These are phyloP conservation scores for Hecatera dysodea DNA, from an alignment of 2,888 invertebrate species.

Conservation along the genomic window DNA sequence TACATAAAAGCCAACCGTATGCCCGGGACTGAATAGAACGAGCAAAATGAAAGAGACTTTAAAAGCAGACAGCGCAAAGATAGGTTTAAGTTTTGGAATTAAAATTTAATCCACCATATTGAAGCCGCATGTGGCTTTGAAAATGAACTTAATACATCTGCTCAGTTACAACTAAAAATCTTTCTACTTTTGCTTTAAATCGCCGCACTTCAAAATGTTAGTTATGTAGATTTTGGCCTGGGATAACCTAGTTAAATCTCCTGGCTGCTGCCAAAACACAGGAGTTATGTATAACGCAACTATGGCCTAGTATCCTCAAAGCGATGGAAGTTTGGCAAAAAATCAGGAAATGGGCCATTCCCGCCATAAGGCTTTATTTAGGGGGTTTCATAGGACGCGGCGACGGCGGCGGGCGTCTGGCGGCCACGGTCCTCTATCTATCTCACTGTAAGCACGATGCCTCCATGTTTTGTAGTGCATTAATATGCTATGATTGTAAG, in stretches of 20 bases:
- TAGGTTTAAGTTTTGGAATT: conserved; percentile 38
- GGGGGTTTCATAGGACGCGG: conserved; percentile 2
- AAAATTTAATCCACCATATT: conserved; percentile 42
- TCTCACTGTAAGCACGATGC: conserved; percentile 11
- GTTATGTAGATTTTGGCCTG: conserved; percentile 12
- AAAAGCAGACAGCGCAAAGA: conserved; percentile 29
- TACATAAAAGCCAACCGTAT: conserved; percentile 10
- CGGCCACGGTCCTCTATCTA: conserved; percentile 15
- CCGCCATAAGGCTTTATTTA: conserved; percentile 19
- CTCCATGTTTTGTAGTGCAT: background rate
- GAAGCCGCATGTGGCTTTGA: conserved; percentile 24
- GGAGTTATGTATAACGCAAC: conserved; percentile 8
- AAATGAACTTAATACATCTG: conserved; percentile 37
- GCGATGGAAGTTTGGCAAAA: conserved; percentile 39
- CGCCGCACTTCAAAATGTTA: conserved; percentile 4
- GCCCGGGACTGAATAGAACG: conserved; percentile 13
- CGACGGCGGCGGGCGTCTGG: conserved; percentile 11
- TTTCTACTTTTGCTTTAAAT: conserved; percentile 24
- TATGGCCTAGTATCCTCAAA: conserved; percentile 20
- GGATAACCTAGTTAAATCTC: conserved; percentile 24
- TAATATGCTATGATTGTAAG: background rate
- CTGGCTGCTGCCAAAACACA: conserved; percentile 20
- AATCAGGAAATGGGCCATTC: conserved; percentile 42
- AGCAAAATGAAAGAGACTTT: conserved; percentile 14
- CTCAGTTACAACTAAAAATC: conserved; percentile 39